Evolutionary conservation across 92 coral and sea anemone genomes (phyloP).

Genomic region (Porites cylindrica): DNA sequence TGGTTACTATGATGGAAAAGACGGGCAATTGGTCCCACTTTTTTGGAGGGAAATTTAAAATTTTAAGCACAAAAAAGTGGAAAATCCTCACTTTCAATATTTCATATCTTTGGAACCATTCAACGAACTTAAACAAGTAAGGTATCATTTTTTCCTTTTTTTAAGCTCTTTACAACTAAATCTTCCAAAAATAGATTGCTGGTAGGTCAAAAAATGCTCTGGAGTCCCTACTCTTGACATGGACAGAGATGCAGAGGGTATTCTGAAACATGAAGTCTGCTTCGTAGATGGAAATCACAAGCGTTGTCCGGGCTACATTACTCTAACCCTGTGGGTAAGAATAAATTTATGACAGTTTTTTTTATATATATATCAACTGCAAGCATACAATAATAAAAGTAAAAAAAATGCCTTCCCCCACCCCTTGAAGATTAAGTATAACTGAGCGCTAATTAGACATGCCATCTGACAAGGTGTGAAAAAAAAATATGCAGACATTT

Average conservation of each 20-base stretch:
- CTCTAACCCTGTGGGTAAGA: constrained; percentile 43
- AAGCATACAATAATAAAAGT: constrained; percentile 23
- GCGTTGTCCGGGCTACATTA: constrained; percentile 26
- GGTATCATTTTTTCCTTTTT: constrained; percentile 20
- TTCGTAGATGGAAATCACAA: constrained; percentile 48
- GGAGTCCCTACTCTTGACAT: constrained; percentile 41
- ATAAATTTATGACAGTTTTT: constrained; percentile 17
- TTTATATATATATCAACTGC: constrained; percentile 3
- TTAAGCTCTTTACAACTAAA: constrained; percentile 18
- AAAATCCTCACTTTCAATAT: background rate
- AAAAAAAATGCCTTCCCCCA: constrained; percentile 13
- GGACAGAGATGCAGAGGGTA: constrained; percentile 24
- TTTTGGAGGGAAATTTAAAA: constrained; percentile 13
- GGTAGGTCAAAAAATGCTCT: background rate
- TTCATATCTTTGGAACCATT: constrained; percentile 3
- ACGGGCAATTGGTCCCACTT: background rate
- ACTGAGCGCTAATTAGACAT: constrained; percentile 20
- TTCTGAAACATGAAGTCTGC: constrained; percentile 30
- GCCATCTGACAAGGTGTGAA: constrained; percentile 27
- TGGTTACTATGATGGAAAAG: too few relatives aligned
- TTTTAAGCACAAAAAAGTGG: background rate
- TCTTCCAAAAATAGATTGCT: constrained; percentile 9
- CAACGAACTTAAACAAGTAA: constrained; percentile 3
- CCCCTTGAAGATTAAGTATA: constrained; percentile 22
- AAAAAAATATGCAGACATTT: background rate